Conservation (phyloP, 2,888 invertebrate genomes). For the Molorchus minor region DNA sequence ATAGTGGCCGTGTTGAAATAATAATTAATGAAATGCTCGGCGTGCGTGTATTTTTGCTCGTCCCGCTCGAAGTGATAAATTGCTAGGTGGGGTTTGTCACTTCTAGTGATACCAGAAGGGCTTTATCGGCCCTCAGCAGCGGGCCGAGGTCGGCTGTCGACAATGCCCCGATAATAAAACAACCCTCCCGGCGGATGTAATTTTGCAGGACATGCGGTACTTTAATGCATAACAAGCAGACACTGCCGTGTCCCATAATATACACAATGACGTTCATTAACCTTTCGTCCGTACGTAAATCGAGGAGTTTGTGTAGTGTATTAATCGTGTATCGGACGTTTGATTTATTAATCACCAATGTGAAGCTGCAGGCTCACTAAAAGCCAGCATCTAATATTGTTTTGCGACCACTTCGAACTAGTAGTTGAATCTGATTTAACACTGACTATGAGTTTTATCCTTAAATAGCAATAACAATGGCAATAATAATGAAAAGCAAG, state of each 20-base stretch:
- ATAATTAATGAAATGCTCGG: conserved; percentile 28
- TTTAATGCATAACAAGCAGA: conserved; percentile 35
- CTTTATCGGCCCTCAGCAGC: conserved; percentile 37
- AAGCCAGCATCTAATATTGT: too few relatives aligned
- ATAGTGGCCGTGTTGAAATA: conserved; percentile 29
- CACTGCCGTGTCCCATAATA: conserved; percentile 18
- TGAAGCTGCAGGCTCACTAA: too few relatives aligned
- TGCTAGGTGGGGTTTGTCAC: conserved; percentile 48
- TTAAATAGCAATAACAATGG: too few relatives aligned
- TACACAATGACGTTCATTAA: conserved; percentile 24
- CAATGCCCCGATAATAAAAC: conserved; percentile 41
- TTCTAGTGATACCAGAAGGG: conserved; percentile 38
- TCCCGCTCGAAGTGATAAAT: conserved; percentile 45
- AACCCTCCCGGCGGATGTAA: conserved; percentile 32
- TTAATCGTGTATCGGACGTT: too few relatives aligned
- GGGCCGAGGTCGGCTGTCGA: conserved; percentile 33
- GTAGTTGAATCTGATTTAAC: too few relatives aligned
- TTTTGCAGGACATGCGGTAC: conserved; percentile 37
- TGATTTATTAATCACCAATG: too few relatives aligned
- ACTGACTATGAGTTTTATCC: too few relatives aligned
- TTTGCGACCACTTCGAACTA: too few relatives aligned
- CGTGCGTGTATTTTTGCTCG: conserved; percentile 40
- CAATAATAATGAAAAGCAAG: too few relatives aligned
- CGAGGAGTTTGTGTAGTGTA: not conserved
- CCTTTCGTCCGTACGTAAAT: not conserved